Conservation (phyloP, 2,888 invertebrate species). For the Gymnoscelis rufifasciata region DNA sequence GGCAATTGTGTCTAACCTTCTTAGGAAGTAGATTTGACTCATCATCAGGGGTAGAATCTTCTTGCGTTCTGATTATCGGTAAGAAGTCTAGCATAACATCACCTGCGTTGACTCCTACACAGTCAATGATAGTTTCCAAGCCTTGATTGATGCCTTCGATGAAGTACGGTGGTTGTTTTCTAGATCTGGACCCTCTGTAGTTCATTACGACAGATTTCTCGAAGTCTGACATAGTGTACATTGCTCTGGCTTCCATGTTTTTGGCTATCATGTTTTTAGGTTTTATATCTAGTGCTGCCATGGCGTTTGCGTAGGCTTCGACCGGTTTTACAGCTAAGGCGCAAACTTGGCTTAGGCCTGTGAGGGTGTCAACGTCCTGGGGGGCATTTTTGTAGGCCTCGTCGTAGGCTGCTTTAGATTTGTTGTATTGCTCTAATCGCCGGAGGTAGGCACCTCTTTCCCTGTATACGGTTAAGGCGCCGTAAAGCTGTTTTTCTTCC, state of each 20-base stretch:
- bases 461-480: conserved; percentile 65
- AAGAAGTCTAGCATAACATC: conserved; percentile 65
- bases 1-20: conserved; percentile 49
- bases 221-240: conserved; percentile 72
- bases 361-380: conserved; percentile 60
- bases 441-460: conserved; percentile 65
- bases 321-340: conserved; percentile 63
- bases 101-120: conserved; percentile 64
- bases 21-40: conserved; percentile 35
- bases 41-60: conserved; percentile 44
- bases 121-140: conserved; percentile 68
- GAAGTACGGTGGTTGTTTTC: conserved; percentile 67
- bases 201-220: conserved; percentile 69
- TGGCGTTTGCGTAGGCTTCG: conserved; percentile 66
- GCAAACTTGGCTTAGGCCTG: conserved; percentile 66
- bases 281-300: conserved; percentile 61
- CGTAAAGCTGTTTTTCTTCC: conserved; percentile 65
- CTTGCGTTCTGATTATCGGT: conserved; percentile 57
- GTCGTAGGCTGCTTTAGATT: conserved; percentile 66
- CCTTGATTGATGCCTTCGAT: conserved; percentile 69
- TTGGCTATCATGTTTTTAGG: conserved; percentile 65
- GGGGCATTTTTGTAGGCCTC: conserved; percentile 56
- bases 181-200: conserved; percentile 52
- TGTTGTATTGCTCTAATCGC: conserved; percentile 67
- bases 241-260: conserved; percentile 67